Evolutionary conservation across 2,888 invertebrate species (phyloP).

Genomic region (Silvanus unidentatus): DNA sequence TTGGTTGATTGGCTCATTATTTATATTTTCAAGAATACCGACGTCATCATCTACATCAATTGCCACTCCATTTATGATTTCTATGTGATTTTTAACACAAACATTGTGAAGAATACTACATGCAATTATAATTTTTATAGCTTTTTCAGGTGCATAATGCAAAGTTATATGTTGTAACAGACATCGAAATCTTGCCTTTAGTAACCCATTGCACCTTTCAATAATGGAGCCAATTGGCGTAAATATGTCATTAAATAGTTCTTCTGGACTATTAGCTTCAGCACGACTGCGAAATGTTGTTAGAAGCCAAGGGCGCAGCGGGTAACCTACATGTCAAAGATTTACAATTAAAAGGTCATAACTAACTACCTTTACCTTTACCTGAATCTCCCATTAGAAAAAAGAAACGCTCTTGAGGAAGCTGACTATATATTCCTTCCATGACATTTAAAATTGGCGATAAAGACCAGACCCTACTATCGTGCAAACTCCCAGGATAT

Average conservation of each 20-base stretch:
- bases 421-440: not conserved
- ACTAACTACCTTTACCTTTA: conserved; percentile 1
- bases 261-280: conserved; percentile 5
- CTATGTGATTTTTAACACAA: conserved; percentile 16
- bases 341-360: too few species aligned
- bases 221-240: conserved; percentile 8
- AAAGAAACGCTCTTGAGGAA: conserved; percentile 1
- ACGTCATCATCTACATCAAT: not conserved
- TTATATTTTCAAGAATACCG: too few species aligned
- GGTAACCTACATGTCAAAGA: conserved; percentile 13
- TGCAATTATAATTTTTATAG: conserved; percentile 19
- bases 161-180: conserved; percentile 20
- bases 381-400: conserved; percentile 8
- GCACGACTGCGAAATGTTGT: conserved; percentile 10
- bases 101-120: conserved; percentile 23
- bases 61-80: not conserved
- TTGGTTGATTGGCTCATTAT: too few species aligned
- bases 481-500: conserved; percentile 11
- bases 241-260: conserved; percentile 5
- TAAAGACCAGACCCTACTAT: conserved; percentile 11
- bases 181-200: conserved; percentile 22
- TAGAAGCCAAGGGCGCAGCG: conserved; percentile 11
- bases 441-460: conserved; percentile 5
- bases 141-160: conserved; percentile 18
- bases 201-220: conserved; percentile 20